Base-by-base conservation (phyloP, 2,797 vertebrate genomes). In the Meriones psammophilus region DNA sequence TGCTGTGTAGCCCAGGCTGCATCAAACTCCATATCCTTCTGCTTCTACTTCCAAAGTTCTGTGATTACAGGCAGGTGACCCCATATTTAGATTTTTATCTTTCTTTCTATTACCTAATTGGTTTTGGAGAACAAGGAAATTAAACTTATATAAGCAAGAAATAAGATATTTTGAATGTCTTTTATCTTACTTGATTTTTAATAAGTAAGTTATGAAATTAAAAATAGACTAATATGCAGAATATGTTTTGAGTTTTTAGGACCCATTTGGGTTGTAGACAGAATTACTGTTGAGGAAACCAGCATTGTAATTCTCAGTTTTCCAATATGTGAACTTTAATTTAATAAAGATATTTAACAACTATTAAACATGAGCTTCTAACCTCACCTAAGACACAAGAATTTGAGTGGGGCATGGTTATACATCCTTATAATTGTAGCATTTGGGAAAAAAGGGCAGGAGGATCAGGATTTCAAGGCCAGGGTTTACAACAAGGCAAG, bases 101-200 rank as follows among this genome's bases (percentile, higher is more conserved):
- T 42, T 4, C 60, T 94, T 64, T 88, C 14, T 95, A 81, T 94
- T 96, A 58, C 14, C 76, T 94, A 62, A 56, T 88, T 95, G 79
- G 8, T 93, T 97, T 96, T 96, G 60, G 60, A 94, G 94, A 95
- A 95, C 33, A 86, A 94, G 87, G 74, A 96, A 95, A 95, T 66
- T 77, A 88, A 94, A 86, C 79, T 95, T 92, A 8, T 69, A 30
- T 80, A 94, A 95, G 60, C 46, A 94, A 95, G 54, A 96, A 95
- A 64, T 76, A 9, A 78, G 76, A 39, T 92, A 90, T 96, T 22
- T 73, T 85, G 69, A 95, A 69, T 14, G 90, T 68, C 36, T 93
- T 88, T 96, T 33, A 85, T 86, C 22, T 77, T 85, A 88, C 88
- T 88, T 96, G 77, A 78, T 71, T 88, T 95, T 96, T 96, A 95